A percentile compares a stretch with the other conserved stretches of the same genome.
These are phyloP conservation scores for Cyclargus thomasi DNA, from an alignment of 1,140 invertebrate species.

Conservation along the genomic window DNA sequence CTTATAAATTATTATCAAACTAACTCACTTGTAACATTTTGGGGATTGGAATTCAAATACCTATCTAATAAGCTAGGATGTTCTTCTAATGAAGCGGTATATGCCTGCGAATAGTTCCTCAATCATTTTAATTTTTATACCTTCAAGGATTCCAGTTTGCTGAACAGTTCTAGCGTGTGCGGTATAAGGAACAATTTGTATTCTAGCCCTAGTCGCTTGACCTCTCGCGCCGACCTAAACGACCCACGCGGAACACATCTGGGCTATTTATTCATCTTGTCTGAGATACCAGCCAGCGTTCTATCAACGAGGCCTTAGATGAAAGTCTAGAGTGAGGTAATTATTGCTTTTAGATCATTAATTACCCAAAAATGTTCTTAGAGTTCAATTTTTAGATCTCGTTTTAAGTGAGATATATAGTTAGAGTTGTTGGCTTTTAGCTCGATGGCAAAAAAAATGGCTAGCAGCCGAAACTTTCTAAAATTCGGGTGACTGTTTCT, in stretches of 20 bases:
- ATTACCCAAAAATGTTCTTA: neutral
- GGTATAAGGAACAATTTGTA: neutral
- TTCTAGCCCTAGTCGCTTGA: constrained; percentile 19
- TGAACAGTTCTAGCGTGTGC: neutral
- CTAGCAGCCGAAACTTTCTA: too few relatives aligned
- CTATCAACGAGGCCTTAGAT: neutral
- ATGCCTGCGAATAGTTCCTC: too few relatives aligned
- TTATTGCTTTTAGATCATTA: neutral
- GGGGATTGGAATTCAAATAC: too few relatives aligned
- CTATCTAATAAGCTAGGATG: too few relatives aligned
- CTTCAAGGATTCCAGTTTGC: neutral
- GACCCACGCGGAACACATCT: constrained; percentile 23
- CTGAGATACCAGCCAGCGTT: constrained; percentile 10
- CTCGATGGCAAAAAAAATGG: too few relatives aligned
- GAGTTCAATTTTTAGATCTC: neutral
- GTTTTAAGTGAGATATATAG: too few relatives aligned
- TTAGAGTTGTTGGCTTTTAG: too few relatives aligned
- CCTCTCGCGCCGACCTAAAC: constrained; percentile 24
- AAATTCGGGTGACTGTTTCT: too few relatives aligned
- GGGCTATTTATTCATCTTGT: constrained; percentile 23
- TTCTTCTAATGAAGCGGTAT: too few relatives aligned
- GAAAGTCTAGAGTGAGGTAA: neutral
- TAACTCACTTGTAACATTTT: too few relatives aligned
- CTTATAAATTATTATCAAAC: too few relatives aligned
- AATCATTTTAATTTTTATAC: too few relatives aligned